Base-by-base conservation (phyloP, 2,797 vertebrate genomes). In the Microctenopoma lineatum region DNA sequence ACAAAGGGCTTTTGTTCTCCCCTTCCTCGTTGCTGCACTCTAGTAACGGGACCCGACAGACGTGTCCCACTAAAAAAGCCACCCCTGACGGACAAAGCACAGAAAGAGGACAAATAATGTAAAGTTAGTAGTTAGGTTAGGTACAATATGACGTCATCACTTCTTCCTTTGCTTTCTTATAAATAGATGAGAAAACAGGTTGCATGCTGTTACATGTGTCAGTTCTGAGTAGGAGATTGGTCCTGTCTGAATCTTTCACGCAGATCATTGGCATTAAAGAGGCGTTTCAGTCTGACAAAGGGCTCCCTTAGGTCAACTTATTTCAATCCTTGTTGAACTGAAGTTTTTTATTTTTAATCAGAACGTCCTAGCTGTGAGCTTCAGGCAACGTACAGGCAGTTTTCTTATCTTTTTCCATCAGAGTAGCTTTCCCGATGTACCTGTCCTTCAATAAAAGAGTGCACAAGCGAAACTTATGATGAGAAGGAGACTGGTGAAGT, bases 51-150 rank as follows among this genome's bases (percentile, higher is more conserved):
- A 83, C 83, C 86, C 73, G 56, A 71, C 69, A 72, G 79, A 83
- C 73, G 72, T 5, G 59, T 77, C 55, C 72, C 69, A 67, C 75
- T 84, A 18, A 76, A 66, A 71, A 79, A 77, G 38, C 69, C 12
- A 66, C 12, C 69, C 70, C 84, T 90, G 84, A 72, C 64, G 62
- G 81, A 87, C 36, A 81, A 73, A 87, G 46, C 67, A 87, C 39
- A 90, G 66, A 83, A 64, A 84, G 59, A 70, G 65, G 59, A 78
- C 73, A 86, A 51, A 58, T n/a, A 32, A 62, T 14, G 21, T 44
- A n/a, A 72, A 55, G 61, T 86, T 77, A 86, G 71, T 21, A 42
- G 61, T 32, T 32, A 64, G 60, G 41, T 44, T 50, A 15, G 25
- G 42, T 34, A 57, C 26, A 69, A 39, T 45, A 36, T 66, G 54